Evolutionary conservation across 2,797 vertebrate genomes (phyloP).

Genomic region (Lycodopsis pacificus): DNA sequence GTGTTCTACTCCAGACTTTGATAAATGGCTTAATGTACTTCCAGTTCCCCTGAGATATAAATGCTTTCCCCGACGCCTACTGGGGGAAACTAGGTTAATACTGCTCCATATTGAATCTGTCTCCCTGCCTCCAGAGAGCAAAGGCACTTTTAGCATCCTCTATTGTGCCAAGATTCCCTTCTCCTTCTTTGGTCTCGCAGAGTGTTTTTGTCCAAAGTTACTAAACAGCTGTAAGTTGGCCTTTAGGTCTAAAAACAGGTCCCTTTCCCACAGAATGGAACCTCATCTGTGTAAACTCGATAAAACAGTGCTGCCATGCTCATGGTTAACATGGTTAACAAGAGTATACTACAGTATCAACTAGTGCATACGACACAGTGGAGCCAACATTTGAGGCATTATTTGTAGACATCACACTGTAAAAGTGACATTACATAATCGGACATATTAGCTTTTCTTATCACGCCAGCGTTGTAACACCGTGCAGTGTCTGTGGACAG

Average conservation of each 20-base stretch:
- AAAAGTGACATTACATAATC: slow-evolving; percentile 3
- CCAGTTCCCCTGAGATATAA: slow-evolving; percentile 53
- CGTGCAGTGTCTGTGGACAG: background rate
- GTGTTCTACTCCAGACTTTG: slow-evolving; percentile 44
- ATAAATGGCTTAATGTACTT: slow-evolving; percentile 53
- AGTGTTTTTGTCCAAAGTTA: slow-evolving; percentile 30
- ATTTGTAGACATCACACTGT: background rate
- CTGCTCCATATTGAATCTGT: slow-evolving; percentile 63
- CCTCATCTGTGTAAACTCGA: background rate
- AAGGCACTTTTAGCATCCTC: slow-evolving; percentile 57
- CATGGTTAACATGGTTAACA: background rate
- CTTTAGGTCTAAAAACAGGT: slow-evolving; percentile 39
- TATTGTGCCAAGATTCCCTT: slow-evolving; percentile 58
- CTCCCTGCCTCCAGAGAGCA: slow-evolving; percentile 51
- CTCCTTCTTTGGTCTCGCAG: slow-evolving; percentile 16
- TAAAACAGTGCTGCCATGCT: background rate
- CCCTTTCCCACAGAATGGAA: slow-evolving; percentile 33
- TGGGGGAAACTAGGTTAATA: slow-evolving; percentile 71
- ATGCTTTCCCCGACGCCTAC: slow-evolving; percentile 64
- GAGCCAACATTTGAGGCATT: background rate
- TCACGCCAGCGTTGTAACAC: slow-evolving; percentile 1
- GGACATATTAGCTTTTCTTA: background rate
- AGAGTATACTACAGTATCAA: background rate
- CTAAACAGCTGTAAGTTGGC: slow-evolving; percentile 42
- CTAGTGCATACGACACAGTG: background rate